Base-by-base conservation (phyloP, 2,888 invertebrate genomes). In the Eupithecia pulchellata region DNA sequence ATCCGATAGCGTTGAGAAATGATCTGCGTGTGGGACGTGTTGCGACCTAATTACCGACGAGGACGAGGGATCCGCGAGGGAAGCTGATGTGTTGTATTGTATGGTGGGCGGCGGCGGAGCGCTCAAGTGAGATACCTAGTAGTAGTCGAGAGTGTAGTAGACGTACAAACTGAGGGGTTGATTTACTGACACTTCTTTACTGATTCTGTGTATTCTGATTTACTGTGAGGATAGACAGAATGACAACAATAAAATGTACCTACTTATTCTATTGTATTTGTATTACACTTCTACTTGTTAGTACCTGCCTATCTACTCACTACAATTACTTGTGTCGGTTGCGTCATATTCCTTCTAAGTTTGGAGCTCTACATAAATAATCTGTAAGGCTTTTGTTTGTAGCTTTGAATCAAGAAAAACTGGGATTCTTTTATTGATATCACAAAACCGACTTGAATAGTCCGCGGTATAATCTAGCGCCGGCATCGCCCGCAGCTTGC, bases 1-100 rank as follows among this genome's bases (percentile, higher is more conserved):
- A 42, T 42, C 39, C 6, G 39, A 42, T n/a, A 42, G n/a, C 42
- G n/a, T 42, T 42, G 42, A 42, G 42, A 42, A n/a, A 42, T 42
- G 42, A 42, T 42, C n/a, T 42, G 9, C 42, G n/a, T 42, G 9
- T n/a, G 39, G n/a, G 39, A 6, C n/a, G 8, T 42, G 42, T 42
- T 17, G 42, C 9, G 42, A 42, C n/a, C 42, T 42, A 42, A 42
- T 42, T 42, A n/a, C 14, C n/a, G n/a, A n/a, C n/a, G n/a, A n/a
- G n/a, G n/a, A n/a, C n/a, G n/a, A n/a, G n/a, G n/a, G n/a, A n/a
- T 39, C n/a, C n/a, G n/a, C n/a, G 42, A n/a, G 42, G 42, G n/a
- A 42, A 8, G 42, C 3, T n/a, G n/a, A n/a, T 42, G 39, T 39
- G 1, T 39, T n/a, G 42, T n/a, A n/a, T 1, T 8, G 42, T n/a